A percentile compares a stretch with the other conserved stretches of the same genome.
These are phyloP conservation scores for Pomacea canaliculata DNA, from an alignment of 2,888 invertebrate genomes.

Conservation along the genomic window DNA sequence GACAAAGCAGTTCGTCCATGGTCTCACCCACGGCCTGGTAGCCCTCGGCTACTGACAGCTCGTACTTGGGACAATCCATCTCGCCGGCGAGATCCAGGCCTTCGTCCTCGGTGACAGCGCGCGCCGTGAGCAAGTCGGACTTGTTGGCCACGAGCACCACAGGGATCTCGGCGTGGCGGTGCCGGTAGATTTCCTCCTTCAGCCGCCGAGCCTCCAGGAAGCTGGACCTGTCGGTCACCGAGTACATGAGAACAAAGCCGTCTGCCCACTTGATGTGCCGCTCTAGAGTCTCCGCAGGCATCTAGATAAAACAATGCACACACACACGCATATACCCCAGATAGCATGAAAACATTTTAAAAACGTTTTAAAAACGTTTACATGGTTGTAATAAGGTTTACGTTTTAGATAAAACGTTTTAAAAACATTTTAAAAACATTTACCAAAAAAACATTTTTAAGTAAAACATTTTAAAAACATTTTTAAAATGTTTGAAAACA, in stretches of 20 bases:
- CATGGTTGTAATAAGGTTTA: too few relatives aligned
- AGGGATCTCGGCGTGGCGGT: slow-evolving; percentile 44
- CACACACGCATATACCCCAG: neutral
- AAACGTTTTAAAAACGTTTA: too few relatives aligned
- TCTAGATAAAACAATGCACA: slow-evolving; percentile 35
- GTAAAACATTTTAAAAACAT: too few relatives aligned
- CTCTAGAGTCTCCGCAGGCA: slow-evolving; percentile 46
- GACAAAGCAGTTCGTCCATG: slow-evolving; percentile 60
- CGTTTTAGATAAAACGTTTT: too few relatives aligned
- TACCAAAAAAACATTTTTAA: too few relatives aligned
- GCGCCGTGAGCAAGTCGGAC: slow-evolving; percentile 55
- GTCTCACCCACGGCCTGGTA: slow-evolving; percentile 51
- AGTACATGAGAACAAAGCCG: slow-evolving; percentile 88
- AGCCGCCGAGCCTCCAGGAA: slow-evolving; percentile 86
- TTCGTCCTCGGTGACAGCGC: slow-evolving; percentile 57
- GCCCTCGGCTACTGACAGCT: slow-evolving; percentile 62
- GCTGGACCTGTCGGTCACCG: slow-evolving; percentile 87
- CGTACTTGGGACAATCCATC: slow-evolving; percentile 59
- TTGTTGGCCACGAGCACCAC: slow-evolving; percentile 62
- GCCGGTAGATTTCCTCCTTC: slow-evolving; percentile 32
- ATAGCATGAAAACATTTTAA: too few relatives aligned
- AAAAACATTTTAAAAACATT: too few relatives aligned
- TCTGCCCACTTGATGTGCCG: slow-evolving; percentile 86
- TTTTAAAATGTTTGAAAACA: too few relatives aligned
- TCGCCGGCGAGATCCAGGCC: slow-evolving; percentile 42